Evolutionary conservation across 2,113 vertebrate genomes (phyloP), one percentile per base, ranked within the genome.

Genomic region (Chamaea fasciata): DNA sequence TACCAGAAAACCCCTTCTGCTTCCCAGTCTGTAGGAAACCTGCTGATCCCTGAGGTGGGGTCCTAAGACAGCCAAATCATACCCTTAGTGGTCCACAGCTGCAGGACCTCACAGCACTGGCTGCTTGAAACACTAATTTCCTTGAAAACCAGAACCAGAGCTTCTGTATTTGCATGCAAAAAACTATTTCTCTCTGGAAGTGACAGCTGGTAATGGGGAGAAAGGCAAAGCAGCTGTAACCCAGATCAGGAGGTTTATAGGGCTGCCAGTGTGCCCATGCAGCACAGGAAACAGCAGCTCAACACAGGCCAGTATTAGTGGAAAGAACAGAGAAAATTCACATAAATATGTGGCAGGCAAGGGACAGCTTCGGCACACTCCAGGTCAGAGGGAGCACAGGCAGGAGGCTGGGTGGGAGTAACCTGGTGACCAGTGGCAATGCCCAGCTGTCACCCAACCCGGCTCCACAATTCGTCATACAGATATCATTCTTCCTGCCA

Each of bases 361-460:
- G 23, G 60, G 33, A 37, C 1, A 7, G 19, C 23, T 85, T 27
- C 0, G 3, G 56, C 65, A 71, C 0, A 0, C 39, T 46, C 35
- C 46, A 20, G 67, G 81, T 57, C 91, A 76, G 24, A 46, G 81
- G 37, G 44, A 62, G n/a, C 52, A 69, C 23, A 30, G 55, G 56
- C 60, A 60, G 78, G 16, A 83, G 37, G 55, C 46, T 77, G 78
- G 44, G 15, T 39, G 55, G 53, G 27, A 33, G 4, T 46, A 91
- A 57, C 0, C 1, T 0, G 4, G 67, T 46, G 70, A 52, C 49
- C 90, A 69, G 52, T 0, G 0, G 30, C 3, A 5, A 59, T 31
- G 64, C 23, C 13, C 19, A 5, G 14, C 42, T 67, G 59, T 35
- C 82, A 82, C 47, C 49, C 52, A 68, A 4, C 21, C 18, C 1